Conservation (phyloP, 2,797 vertebrate genomes). For the Pogonophryne albipinna region DNA sequence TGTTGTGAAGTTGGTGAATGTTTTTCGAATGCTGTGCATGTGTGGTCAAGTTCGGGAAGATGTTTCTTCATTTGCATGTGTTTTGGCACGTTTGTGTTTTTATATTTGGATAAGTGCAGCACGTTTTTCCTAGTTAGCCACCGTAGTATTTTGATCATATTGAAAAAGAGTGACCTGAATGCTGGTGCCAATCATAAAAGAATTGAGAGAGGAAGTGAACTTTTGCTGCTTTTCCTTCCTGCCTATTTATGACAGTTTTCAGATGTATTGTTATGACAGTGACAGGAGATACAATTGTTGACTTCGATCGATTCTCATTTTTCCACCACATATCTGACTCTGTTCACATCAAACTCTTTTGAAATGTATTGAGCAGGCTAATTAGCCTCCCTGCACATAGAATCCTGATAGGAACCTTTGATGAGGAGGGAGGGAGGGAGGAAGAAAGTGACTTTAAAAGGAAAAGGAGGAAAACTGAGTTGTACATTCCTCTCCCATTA, state of each 20-base stretch:
- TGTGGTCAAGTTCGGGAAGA: too few relatives aligned
- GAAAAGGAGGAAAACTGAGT: conserved; percentile 42
- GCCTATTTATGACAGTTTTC: conserved; percentile 4
- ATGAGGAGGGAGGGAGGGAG: conserved; percentile 31
- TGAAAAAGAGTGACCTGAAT: neutral
- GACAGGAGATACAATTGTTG: conserved; percentile 9
- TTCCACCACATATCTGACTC: conserved; percentile 21
- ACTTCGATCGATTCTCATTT: conserved; percentile 39
- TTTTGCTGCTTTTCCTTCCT: neutral
- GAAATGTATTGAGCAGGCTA: conserved; percentile 48
- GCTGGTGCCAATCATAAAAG: conserved; percentile 1
- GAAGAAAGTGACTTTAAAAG: conserved; percentile 45
- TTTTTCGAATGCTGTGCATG: too few relatives aligned
- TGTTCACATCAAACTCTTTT: conserved; percentile 51
- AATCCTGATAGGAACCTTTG: conserved; percentile 30
- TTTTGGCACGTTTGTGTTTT: too few relatives aligned
- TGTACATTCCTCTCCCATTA: conserved; percentile 18
- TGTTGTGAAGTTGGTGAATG: too few relatives aligned
- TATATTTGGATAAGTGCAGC: too few relatives aligned
- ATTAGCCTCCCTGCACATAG: conserved; percentile 57
- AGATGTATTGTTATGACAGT: conserved; percentile 15
- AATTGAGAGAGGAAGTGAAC: neutral
- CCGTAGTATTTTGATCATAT: neutral
- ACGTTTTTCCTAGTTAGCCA: too few relatives aligned
- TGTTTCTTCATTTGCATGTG: too few relatives aligned